phyloP scores from a whole-genome alignment of 2,797 vertebrate species.

The Melanogrammus aeglefinus region DNA sequence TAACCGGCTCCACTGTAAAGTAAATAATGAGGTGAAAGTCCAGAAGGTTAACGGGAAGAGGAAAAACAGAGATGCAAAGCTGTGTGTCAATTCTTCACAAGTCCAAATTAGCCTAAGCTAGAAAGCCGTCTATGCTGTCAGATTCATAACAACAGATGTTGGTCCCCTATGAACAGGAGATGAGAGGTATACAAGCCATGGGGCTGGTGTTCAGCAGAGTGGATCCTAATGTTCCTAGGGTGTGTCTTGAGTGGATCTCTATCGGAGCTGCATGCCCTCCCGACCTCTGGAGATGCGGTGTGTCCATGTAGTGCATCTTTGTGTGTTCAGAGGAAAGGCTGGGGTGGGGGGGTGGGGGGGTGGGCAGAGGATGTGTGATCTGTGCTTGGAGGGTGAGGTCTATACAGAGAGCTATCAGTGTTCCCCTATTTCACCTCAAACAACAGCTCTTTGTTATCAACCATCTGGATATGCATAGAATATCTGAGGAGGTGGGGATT shows the following conservation, averaged over 20 bases:
- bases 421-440: constrained; percentile 28
- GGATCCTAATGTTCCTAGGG: constrained; percentile 40
- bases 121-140: neutral
- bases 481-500: neutral
- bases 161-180: neutral
- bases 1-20: neutral
- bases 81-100: neutral
- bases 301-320: constrained; percentile 22
- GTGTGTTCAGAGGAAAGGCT: constrained; percentile 11
- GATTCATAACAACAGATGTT: constrained; percentile 41
- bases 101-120: neutral
- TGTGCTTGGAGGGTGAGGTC: constrained; percentile 24
- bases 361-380: constrained; percentile 35
- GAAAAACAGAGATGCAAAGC: neutral
- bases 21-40: neutral
- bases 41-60: neutral
- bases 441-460: constrained; percentile 4
- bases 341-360: constrained; percentile 19
- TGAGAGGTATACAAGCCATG: neutral
- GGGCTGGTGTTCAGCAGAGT: constrained; percentile 44
- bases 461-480: neutral
- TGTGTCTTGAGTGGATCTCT: constrained; percentile 46
- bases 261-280: constrained; percentile 43
- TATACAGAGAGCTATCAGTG: constrained; percentile 36
- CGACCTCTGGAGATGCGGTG: constrained; percentile 13